Evolutionary conservation across 2,797 vertebrate genomes (phyloP).

Genomic region (Hemitrygon akajei): DNA sequence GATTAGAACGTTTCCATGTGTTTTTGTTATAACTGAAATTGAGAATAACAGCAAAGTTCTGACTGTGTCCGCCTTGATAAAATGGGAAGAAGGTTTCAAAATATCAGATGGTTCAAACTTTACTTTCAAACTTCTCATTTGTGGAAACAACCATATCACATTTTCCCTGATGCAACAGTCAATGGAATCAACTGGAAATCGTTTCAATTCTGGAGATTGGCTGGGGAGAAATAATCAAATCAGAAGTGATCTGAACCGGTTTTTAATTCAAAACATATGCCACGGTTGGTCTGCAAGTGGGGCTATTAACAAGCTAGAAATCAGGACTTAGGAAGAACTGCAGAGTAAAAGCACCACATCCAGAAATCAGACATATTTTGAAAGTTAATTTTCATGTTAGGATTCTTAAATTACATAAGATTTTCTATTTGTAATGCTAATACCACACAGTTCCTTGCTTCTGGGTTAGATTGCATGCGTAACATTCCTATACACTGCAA

Average conservation of each 20-base stretch:
- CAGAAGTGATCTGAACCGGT: neutral
- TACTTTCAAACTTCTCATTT: neutral
- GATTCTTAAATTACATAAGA: neutral
- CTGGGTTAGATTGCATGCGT: neutral
- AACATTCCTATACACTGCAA: neutral
- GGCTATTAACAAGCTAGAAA: neutral
- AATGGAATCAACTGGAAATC: neutral
- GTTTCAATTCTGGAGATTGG: neutral
- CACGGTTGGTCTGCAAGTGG: neutral
- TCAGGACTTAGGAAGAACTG: neutral
- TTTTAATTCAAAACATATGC: neutral
- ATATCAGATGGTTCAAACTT: no score
- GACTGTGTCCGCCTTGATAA: neutral
- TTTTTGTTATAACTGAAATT: neutral
- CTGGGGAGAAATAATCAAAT: neutral
- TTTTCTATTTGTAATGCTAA: neutral
- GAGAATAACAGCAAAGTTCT: neutral
- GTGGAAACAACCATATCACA: neutral
- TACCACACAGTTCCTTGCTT: neutral
- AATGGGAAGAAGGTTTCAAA: neutral
- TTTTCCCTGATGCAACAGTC: neutral
- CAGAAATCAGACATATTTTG: neutral
- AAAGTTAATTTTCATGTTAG: neutral
- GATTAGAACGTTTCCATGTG: neutral
- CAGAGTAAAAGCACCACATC: neutral